A percentile compares a stretch with the other conserved stretches of the same genome.
Conservation (phyloP, 2,113 vertebrate species). For the Petrocephalus microphthalmus region DNA sequence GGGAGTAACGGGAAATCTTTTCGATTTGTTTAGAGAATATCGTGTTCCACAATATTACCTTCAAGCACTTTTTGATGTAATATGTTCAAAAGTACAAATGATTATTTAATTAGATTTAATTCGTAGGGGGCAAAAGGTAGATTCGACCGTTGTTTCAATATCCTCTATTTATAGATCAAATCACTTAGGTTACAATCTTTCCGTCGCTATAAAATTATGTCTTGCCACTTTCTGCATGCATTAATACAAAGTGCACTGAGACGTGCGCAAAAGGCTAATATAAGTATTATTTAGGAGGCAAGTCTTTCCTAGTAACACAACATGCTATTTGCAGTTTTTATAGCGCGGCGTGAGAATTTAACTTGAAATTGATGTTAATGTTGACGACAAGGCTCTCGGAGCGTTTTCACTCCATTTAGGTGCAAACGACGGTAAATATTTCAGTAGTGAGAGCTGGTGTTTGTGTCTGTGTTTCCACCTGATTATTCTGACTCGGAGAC, state of each 20-base stretch:
- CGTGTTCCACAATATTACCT: conserved; percentile 2
- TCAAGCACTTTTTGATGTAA: neutral
- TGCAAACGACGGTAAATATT: conserved; percentile 15
- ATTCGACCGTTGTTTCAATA: neutral
- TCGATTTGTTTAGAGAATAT: neutral
- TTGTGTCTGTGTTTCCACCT: conserved; percentile 9
- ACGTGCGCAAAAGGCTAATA: neutral
- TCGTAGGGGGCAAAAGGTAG: neutral
- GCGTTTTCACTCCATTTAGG: neutral
- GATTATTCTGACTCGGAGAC: conserved; percentile 15
- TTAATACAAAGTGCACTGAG: neutral
- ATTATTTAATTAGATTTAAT: conserved; percentile 7
- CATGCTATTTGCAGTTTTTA: neutral
- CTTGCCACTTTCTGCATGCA: neutral
- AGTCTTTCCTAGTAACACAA: neutral
- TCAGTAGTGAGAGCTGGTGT: conserved; percentile 2
- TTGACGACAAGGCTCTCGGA: neutral
- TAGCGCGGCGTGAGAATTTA: neutral
- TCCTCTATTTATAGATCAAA: conserved; percentile 7
- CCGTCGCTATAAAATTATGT: neutral
- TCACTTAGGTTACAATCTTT: neutral
- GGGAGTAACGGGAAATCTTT: neutral
- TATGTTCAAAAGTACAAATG: neutral
- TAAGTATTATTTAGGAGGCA: conserved; percentile 10
- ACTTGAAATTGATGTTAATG: conserved; percentile 12